Evolutionary conservation across 2,797 vertebrate genomes (phyloP).

Genomic region (Liasis olivaceus): DNA sequence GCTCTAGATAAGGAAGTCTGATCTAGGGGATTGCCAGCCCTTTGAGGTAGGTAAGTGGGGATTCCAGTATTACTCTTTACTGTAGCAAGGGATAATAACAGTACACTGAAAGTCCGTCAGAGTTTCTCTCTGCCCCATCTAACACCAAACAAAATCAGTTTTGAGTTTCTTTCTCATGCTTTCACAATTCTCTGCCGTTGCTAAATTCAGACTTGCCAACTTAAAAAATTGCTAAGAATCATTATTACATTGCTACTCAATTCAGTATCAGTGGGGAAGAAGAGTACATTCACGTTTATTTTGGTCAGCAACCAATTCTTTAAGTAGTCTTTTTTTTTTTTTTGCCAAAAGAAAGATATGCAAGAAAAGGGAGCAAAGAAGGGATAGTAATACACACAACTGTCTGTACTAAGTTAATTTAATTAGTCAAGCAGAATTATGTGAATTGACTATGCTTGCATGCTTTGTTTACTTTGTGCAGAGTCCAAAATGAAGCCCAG

Average conservation of each 20-base stretch:
- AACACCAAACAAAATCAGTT: not conserved
- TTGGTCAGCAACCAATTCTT: conserved; percentile 22
- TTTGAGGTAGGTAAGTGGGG: not conserved
- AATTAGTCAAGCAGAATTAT: conserved; percentile 4
- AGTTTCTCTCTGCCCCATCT: not conserved
- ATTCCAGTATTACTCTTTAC: not conserved
- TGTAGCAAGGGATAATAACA: not conserved
- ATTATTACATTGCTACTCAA: not conserved
- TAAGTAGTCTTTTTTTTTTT: not conserved
- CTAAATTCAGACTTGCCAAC: not conserved
- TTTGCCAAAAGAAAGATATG: not conserved
- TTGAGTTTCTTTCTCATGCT: not conserved
- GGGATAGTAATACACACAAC: not conserved
- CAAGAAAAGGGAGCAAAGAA: conserved; percentile 12
- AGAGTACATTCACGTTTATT: conserved; percentile 23
- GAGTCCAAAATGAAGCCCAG: not conserved
- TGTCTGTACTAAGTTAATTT: not conserved
- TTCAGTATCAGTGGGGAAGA: not conserved
- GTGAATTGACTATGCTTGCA: conserved; percentile 3
- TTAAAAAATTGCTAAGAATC: not conserved
- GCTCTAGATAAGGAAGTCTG: not conserved
- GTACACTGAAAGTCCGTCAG: not conserved
- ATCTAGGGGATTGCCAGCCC: not conserved
- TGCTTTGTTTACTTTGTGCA: conserved; percentile 4
- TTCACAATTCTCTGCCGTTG: not conserved